Conservation (phyloP, 2,797 vertebrate genomes). For the Spondyliosoma cantharus region DNA sequence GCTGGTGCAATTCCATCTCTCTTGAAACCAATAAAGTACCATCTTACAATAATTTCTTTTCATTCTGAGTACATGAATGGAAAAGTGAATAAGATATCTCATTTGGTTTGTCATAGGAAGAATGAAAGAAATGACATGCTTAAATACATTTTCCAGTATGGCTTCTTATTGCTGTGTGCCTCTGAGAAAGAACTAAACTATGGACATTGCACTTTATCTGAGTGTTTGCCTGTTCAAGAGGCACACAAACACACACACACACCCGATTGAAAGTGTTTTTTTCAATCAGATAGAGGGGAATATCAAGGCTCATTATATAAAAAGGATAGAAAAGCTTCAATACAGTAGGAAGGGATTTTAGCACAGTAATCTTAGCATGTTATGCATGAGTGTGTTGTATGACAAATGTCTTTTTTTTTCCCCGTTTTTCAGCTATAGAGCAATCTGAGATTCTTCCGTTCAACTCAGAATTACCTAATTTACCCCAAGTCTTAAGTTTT, state of each 20-base stretch:
- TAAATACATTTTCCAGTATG: slow-evolving; percentile 19
- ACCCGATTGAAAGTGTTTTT: not conserved
- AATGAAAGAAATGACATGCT: not conserved
- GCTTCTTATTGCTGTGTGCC: slow-evolving; percentile 16
- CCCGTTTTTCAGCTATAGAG: not conserved
- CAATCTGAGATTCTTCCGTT: not conserved
- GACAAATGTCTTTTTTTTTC: not conserved
- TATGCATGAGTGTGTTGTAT: slow-evolving; percentile 4
- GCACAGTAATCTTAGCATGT: slow-evolving; percentile 3
- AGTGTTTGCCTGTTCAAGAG: not conserved
- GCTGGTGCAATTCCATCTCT: slow-evolving; percentile 76
- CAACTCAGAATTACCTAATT: not conserved
- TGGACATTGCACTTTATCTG: not conserved
- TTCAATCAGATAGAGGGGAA: not conserved
- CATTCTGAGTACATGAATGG: slow-evolving; percentile 62
- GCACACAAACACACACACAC: not conserved
- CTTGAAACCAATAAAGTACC: slow-evolving; percentile 77
- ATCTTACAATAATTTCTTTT: slow-evolving; percentile 65
- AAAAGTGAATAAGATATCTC: slow-evolving; percentile 37
- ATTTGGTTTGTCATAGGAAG: slow-evolving; percentile 32
- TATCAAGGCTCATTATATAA: not conserved
- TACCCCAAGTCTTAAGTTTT: slow-evolving; percentile 10
- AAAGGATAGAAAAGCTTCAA: not conserved
- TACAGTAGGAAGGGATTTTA: not conserved
- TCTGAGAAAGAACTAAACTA: not conserved